Evolutionary conservation across 2,888 invertebrate species (phyloP).

Genomic region (Lepetodrilus schrolli): DNA sequence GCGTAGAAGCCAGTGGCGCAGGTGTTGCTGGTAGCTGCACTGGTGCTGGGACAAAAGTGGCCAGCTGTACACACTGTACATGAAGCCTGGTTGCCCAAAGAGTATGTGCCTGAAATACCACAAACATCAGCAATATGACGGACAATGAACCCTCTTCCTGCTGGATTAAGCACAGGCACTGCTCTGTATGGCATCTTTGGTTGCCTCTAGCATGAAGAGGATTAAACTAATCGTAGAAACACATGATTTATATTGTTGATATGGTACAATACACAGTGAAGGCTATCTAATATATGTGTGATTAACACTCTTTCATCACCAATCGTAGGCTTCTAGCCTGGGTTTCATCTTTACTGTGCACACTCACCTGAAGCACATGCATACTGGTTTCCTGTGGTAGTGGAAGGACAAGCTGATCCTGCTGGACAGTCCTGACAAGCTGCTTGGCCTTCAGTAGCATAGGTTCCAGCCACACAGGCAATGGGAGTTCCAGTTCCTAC

Average conservation of each 20-base stretch:
- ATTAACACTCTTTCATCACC: too few species aligned
- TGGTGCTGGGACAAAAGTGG: constrained; percentile 52
- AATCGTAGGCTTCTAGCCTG: too few species aligned
- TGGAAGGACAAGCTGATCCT: constrained; percentile 68
- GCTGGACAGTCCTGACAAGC: constrained; percentile 59
- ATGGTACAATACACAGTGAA: too few species aligned
- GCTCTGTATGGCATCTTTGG: too few species aligned
- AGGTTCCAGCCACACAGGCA: constrained; percentile 57
- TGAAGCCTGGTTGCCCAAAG: constrained; percentile 53
- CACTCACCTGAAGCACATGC: constrained; percentile 57
- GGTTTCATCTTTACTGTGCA: neutral
- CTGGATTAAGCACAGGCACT: too few species aligned
- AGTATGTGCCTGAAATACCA: constrained; percentile 56
- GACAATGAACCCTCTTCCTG: too few species aligned
- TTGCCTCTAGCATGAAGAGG: too few species aligned
- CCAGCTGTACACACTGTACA: constrained; percentile 70
- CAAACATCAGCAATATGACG: too few species aligned
- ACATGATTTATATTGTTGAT: too few species aligned
- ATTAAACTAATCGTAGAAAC: too few species aligned
- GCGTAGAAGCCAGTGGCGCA: constrained; percentile 56
- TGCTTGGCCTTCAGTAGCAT: constrained; percentile 53
- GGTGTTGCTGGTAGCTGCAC: constrained; percentile 31
- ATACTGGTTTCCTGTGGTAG: constrained; percentile 48
- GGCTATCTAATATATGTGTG: too few species aligned
- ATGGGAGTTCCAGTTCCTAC: constrained; percentile 39